phyloP scores from a whole-genome alignment of 2,113 vertebrate species.

The Cochlearius cochlearius region DNA sequence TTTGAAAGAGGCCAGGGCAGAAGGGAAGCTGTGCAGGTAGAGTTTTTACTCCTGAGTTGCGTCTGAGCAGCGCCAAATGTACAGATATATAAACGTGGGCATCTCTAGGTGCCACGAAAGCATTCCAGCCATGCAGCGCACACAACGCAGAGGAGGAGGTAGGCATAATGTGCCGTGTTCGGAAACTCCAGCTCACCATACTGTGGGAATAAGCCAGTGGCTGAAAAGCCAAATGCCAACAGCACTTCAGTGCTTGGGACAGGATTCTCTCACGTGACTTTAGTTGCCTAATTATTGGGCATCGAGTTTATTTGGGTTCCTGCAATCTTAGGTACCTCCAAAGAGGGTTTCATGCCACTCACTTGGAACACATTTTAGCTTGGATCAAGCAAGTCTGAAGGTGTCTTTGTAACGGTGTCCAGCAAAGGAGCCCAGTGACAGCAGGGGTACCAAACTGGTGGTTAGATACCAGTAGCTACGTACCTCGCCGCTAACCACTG shows the following conservation, averaged over 20 bases:
- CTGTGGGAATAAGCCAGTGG: neutral
- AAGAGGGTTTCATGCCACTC: neutral
- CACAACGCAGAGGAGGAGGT: neutral
- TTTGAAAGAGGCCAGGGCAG: neutral
- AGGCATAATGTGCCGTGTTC: neutral
- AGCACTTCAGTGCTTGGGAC: neutral
- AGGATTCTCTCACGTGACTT: neutral
- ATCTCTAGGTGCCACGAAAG: neutral
- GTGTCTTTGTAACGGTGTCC: neutral
- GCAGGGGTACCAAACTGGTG: neutral
- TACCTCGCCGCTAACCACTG: neutral
- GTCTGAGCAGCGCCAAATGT: neutral
- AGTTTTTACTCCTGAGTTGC: neutral
- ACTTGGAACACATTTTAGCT: neutral
- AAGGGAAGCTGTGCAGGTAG: neutral
- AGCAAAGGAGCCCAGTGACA: neutral
- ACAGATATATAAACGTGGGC: neutral
- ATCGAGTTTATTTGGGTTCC: neutral
- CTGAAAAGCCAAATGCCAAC: neutral
- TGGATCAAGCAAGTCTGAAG: neutral
- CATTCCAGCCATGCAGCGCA: neutral
- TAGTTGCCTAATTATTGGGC: neutral
- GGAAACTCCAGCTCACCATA: neutral
- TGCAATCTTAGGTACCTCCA: neutral
- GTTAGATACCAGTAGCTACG: neutral